Base-by-base conservation (phyloP, 2,888 invertebrate genomes). In the Pilophorus perplexus region DNA sequence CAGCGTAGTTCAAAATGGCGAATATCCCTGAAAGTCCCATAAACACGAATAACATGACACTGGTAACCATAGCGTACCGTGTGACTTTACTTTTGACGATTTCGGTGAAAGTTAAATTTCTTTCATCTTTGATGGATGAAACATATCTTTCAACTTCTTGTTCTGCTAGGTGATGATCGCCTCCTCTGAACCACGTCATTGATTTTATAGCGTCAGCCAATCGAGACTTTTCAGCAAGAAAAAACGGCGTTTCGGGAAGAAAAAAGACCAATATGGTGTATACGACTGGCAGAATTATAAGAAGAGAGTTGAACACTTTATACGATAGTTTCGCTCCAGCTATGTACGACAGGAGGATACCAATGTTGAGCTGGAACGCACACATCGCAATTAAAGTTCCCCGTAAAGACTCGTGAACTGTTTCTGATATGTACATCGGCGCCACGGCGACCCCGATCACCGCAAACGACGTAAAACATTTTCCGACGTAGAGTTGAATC, bases 351-450 rank as follows among this genome's bases (percentile, higher is more conserved):
- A 33, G 1, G 1, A 62, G 28, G 12, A 62, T 27, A 3, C 62
- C 62, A n/a, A 55, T 4, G 22, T 55, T 38, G 28, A 46, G 16
- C 20, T 27, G 48, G 2, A 62, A 18, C 8, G 62, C 14, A 10
- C 46, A 46, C n/a, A 23, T 33, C 1, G 46, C 14, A 10, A 62
- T 46, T 33, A 62, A 18, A 46, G 33, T 62, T 2, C 62, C 62
- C 3, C 62, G 46, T 14, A 62, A 46, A 5, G 62, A 62, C 28
- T 27, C 44, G 22, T 62, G 46, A 8, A 48, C 62, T 5, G 33
- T 48, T 62, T 62, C 62, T 2, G 46, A 46, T 18, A 62, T 8
- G 37, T 62, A 62, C 62, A 62, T 62, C 2, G 28, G 27, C 2
- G 46, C 27, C 46, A 62, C 14, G 12, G 14, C 25, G 10, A 46